phyloP scores from a whole-genome alignment of 2,797 vertebrate species.

The Galago senegalensis region DNA sequence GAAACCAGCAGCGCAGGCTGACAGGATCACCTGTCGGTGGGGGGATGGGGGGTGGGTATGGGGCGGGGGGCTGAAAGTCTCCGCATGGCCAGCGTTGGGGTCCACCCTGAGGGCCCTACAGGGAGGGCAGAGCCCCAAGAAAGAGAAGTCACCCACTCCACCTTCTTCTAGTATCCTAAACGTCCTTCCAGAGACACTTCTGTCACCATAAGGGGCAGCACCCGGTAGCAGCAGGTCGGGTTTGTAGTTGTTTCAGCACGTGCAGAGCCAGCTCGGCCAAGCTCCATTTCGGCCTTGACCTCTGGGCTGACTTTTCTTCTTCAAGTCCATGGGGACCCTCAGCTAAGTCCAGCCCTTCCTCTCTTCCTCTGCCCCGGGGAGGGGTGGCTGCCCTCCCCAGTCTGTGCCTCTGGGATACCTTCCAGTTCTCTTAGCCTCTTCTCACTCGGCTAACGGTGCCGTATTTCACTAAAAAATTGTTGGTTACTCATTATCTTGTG shows the following conservation, averaged over 20 bases:
- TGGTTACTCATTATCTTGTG: no score
- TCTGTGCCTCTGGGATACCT: not conserved
- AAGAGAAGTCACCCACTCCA: not conserved
- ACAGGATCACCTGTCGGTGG: conserved; percentile 94
- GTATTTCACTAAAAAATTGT: not conserved
- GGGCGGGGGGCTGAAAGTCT: conserved; percentile 86
- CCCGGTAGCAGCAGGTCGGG: not conserved
- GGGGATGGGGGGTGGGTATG: conserved; percentile 91
- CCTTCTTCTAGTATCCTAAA: not conserved
- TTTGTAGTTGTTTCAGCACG: not conserved
- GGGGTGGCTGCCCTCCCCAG: not conserved
- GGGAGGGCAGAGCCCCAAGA: not conserved
- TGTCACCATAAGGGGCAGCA: no score
- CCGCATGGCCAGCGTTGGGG: not conserved
- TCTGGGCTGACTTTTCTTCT: not conserved
- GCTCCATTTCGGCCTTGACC: rapidly evolving
- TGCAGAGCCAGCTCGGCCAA: not conserved
- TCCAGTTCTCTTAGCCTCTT: not conserved
- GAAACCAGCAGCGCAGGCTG: conserved; percentile 95
- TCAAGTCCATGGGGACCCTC: not conserved
- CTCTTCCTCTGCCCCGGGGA: not conserved
- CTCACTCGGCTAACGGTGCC: not conserved
- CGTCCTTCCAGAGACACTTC: not conserved
- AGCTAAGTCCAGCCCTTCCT: not conserved
- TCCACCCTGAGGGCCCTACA: not conserved